Evolutionary conservation across 2,888 invertebrate genomes (phyloP), one percentile per base, ranked within the genome.

Genomic region (Andrena marginata): DNA sequence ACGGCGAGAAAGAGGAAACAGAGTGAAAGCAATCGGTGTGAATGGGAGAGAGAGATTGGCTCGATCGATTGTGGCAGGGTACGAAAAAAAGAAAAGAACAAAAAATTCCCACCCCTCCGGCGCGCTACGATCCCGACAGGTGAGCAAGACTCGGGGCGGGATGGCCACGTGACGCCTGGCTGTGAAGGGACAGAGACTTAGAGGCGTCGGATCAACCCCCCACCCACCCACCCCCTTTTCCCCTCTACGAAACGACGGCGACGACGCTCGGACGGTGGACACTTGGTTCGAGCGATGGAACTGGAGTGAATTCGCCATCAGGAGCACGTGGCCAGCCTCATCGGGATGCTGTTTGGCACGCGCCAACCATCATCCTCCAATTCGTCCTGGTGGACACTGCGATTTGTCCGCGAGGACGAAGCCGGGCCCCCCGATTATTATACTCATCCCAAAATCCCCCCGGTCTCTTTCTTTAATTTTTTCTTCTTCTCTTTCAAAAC

Each of bases 301-400:
- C 23, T 23, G 49, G 13, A 48, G 3, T 7, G 35, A 76, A 63
- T 54, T 63, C 26, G 16, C 59, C 33, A 80, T 71, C 82, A 77
- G 77, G 80, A 77, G 77, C 82, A 80, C 75, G 73, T 82, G 85
- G 74, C 77, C 63, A 64, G 35, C 76, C 48, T 74, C 78, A 73
- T 48, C 26, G 31, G 82, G 76, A 83, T 77, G 62, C n/a, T 23
- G 60, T 69, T 82, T 81, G 78, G 64, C 69, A 20, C 31, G 16
- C 20, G 65, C 80, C 85, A 84, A 77, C 75, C n/a, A 78, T 79
- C 79, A 51, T 75, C 83, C 80, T 78, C 81, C 74, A 56, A 62
- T 87, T 92, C 91, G 92, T 92, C 91, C 92, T 87, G 84, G 91
- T 85, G 92, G 91, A 92, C 92, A 88, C 76, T 62, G 76, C 85